Evolutionary conservation across 2,797 vertebrate species (phyloP).

Genomic region (Scolopax rusticola): DNA sequence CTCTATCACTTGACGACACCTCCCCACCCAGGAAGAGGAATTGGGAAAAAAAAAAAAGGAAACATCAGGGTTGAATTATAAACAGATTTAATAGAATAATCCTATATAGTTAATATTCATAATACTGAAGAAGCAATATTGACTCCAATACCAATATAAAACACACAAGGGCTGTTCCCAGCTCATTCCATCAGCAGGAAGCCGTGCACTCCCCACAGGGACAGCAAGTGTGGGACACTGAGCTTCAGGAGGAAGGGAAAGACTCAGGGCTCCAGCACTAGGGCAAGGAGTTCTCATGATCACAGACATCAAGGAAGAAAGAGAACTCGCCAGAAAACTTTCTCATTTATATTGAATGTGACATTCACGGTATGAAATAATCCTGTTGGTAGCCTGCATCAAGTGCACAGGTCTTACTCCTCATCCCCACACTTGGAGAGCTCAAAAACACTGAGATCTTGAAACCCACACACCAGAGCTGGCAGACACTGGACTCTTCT

Average conservation of each 20-base stretch:
- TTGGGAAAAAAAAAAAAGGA: not conserved
- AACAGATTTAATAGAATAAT: not conserved
- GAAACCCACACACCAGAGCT: not conserved
- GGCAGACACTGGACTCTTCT: not conserved
- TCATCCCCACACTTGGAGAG: not conserved
- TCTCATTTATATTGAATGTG: not conserved
- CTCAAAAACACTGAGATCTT: not conserved
- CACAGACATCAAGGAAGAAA: not conserved
- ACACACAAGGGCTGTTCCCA: not conserved
- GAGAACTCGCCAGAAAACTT: not conserved
- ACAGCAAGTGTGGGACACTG: not conserved
- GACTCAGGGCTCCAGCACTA: not conserved
- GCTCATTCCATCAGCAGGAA: not conserved
- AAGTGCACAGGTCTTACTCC: not conserved
- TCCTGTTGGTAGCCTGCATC: not conserved
- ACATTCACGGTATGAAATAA: not conserved
- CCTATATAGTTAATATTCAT: not conserved
- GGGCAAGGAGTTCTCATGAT: not conserved
- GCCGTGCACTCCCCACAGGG: not conserved
- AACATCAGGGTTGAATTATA: not conserved
- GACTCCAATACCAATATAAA: not conserved
- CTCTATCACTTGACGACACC: not conserved
- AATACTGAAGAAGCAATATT: not conserved
- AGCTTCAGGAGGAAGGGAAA: not conserved
- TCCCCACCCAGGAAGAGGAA: not conserved